Conservation (phyloP, 2,797 vertebrate genomes). For the Diplodus puntazzo region DNA sequence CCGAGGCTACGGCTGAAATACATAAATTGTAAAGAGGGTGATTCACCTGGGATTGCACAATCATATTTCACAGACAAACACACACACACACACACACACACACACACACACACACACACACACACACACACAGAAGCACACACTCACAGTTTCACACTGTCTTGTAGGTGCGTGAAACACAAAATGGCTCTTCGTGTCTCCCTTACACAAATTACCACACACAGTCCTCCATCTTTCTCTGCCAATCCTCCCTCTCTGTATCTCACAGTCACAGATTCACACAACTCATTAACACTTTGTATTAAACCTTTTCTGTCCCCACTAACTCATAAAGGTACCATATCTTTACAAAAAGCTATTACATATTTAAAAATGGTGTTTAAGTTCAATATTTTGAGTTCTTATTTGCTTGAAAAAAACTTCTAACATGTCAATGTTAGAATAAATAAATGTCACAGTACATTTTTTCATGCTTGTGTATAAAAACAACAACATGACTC, state of each 20-base stretch:
- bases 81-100: slow-evolving; percentile 6
- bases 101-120: slow-evolving; percentile 12
- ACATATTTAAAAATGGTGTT: too few relatives aligned
- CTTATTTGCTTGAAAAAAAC: too few relatives aligned
- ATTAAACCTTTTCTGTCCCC: too few relatives aligned
- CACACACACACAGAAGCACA: neutral
- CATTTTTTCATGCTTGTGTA: too few relatives aligned
- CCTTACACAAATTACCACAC: neutral
- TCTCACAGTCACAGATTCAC: neutral
- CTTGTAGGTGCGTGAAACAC: slow-evolving; percentile 22
- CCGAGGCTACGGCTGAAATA: slow-evolving; percentile 57
- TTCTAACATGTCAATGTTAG: too few relatives aligned
- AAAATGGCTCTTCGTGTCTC: slow-evolving; percentile 7
- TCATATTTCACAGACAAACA: slow-evolving; percentile 41
- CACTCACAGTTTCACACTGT: slow-evolving; percentile 13
- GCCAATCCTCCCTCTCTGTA: neutral
- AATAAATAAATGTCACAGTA: too few relatives aligned
- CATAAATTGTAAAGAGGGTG: slow-evolving; percentile 61
- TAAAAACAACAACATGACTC: too few relatives aligned
- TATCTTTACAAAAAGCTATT: too few relatives aligned
- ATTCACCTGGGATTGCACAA: slow-evolving; percentile 61
- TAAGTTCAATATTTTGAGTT: too few relatives aligned
- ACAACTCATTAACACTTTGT: too few relatives aligned
- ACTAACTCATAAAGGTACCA: too few relatives aligned
- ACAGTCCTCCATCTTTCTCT: neutral